Base-by-base conservation (phyloP, 2,888 invertebrate genomes). In the Phania funesta region DNA sequence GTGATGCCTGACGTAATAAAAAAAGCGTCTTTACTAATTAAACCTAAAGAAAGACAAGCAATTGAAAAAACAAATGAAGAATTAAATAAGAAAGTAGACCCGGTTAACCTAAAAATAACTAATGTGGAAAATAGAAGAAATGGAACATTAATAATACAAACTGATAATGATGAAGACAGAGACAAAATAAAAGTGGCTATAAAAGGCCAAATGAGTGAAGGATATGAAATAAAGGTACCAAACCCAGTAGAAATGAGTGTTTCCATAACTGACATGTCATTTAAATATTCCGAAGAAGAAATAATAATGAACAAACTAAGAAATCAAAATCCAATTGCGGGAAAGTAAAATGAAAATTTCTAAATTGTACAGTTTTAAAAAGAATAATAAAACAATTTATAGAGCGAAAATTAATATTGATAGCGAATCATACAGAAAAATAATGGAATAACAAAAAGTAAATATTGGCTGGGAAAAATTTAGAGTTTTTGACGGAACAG, bases 31-130 rank as follows among this genome's bases (percentile, higher is more conserved):
- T 5, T 64, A 20, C 20, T 46, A 2, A 29, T 64, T n/a, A 44
- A 62, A 44, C 44, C 44, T 0, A 62, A 62, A 62, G 16, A 48
- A 64, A 64, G 38, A 32, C 50, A 35, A 32, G 13, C n/a, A n/a
- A n/a, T 50, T 6, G 16, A 50, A 32, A 65, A 29, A 65, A 65
- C 65, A 16, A 68, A 54, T 3, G 26, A 5, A 0, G 52, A 48
- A 3, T 11, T 67, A 24, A 52, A 38, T 8, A 35, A 24, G 5
- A 67, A 52, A 11, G 24, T 67, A 1, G 11, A 67, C 38, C 35
- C 52, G 8, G 24, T 22, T 3, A 38, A 52, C 52, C n/a, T 65
- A 11, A 65, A 65, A 52, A 38, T n/a, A 24, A 13, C 11, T 8
- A 8, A 38, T n/a, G 13, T 38, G n/a, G 13, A 38, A 52, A 48